phyloP scores from a whole-genome alignment of 2,797 vertebrate species.

The Falco naumanni region DNA sequence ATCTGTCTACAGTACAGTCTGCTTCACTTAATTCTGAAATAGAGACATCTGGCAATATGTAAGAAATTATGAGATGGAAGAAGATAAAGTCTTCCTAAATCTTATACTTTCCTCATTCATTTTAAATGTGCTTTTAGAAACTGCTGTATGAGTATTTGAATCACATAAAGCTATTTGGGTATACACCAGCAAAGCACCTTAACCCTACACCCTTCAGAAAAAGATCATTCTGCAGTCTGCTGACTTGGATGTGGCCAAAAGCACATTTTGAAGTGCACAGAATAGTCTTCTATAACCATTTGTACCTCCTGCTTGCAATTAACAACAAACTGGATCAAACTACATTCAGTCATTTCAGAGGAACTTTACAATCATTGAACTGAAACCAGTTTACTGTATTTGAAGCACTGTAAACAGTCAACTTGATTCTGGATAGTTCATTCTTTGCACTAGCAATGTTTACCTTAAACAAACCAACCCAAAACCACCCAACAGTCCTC shows the following conservation, averaged over 20 bases:
- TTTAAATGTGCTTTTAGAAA: not conserved
- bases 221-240: not conserved
- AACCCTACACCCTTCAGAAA: not conserved
- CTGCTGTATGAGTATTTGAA: not conserved
- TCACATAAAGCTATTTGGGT: not conserved
- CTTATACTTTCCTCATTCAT: not conserved
- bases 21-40: not conserved
- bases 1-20: not conserved
- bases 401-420: not conserved
- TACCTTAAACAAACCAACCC: not conserved
- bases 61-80: not conserved
- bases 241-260: not conserved
- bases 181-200: not conserved
- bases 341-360: not conserved
- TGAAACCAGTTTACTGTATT: not conserved
- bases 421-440: not conserved
- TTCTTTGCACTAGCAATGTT: not conserved
- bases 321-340: not conserved
- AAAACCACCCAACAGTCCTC: not conserved
- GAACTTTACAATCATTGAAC: not conserved
- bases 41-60: not conserved
- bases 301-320: not conserved
- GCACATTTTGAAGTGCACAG: not conserved
- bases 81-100: not conserved
- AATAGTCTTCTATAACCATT: not conserved